Percentiles rank a stretch among this genome's conserved stretches.
These are phyloP conservation scores for Dendrolimus pini DNA, from an alignment of 2,888 invertebrate species.

Conservation along the genomic window DNA sequence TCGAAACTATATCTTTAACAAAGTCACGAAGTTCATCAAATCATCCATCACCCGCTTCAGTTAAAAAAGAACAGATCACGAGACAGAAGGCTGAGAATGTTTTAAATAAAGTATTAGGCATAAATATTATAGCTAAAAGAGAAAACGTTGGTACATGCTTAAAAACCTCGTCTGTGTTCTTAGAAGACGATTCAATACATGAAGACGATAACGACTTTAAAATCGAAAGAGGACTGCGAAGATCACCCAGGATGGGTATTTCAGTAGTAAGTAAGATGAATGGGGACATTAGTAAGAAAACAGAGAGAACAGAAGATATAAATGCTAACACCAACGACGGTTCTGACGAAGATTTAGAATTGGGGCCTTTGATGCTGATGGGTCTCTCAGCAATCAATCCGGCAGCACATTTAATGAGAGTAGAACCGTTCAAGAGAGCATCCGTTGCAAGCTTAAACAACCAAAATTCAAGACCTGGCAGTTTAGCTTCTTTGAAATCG, in stretches of 20 bases:
- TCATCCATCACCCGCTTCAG: conserved; percentile 53
- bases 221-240: conserved; percentile 57
- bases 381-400: conserved; percentile 79
- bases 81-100: conserved; percentile 69
- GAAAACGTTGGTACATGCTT: conserved; percentile 61
- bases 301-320: conserved; percentile 50
- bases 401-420: conserved; percentile 76
- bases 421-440: conserved; percentile 73
- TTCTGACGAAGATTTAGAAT: conserved; percentile 77
- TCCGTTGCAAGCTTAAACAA: conserved; percentile 37
- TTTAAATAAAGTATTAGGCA: conserved; percentile 65
- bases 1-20: conserved; percentile 64
- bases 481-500: conserved; percentile 51
- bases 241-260: conserved; percentile 67
- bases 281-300: conserved; percentile 65
- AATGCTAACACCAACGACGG: conserved; percentile 51
- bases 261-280: conserved; percentile 69
- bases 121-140: conserved; percentile 63
- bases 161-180: conserved; percentile 63
- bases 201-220: conserved; percentile 61
- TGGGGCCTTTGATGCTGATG: conserved; percentile 81
- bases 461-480: conserved; percentile 65
- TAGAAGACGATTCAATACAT: conserved; percentile 60
- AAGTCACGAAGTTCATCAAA: conserved; percentile 48
- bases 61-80: conserved; percentile 61